A percentile compares a stretch with the other conserved stretches of the same genome.
These are phyloP conservation scores for Salvelinus sp. DNA, from an alignment of 2,113 vertebrate genomes.

Conservation along the genomic window DNA sequence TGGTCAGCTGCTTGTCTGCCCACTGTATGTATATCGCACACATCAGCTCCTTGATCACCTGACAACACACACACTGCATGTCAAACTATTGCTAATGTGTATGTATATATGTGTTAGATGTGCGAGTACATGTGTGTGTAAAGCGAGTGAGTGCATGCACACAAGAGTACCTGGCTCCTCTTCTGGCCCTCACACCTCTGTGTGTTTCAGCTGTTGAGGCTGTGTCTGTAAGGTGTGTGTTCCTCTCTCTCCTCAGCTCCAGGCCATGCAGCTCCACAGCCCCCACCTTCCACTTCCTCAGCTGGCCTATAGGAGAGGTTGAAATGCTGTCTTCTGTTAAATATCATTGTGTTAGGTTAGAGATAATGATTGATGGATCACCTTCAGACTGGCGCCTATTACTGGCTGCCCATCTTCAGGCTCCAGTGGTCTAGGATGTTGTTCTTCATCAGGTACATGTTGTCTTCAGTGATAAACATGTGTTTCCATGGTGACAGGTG, in stretches of 20 bases:
- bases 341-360: no score
- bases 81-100: neutral
- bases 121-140: neutral
- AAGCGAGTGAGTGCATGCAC: neutral
- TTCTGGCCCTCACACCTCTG: neutral
- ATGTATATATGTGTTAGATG: neutral
- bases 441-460: neutral
- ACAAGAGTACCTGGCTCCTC: neutral
- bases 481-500: neutral
- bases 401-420: neutral
- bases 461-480: neutral
- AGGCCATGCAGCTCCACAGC: neutral
- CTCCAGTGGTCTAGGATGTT: neutral
- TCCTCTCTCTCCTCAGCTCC: neutral
- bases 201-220: neutral
- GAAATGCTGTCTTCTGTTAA: neutral
- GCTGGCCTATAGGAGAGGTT: neutral
- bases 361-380: no score
- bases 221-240: neutral
- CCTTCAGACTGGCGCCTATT: neutral
- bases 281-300: conserved; percentile 1
- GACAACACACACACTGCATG: neutral
- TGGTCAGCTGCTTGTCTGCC: neutral
- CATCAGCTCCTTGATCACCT: neutral
- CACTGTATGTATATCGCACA: neutral